Evolutionary conservation across 2,113 vertebrate species (phyloP), one percentile per base, ranked within the genome.

Genomic region (Gallinago jamesoni): DNA sequence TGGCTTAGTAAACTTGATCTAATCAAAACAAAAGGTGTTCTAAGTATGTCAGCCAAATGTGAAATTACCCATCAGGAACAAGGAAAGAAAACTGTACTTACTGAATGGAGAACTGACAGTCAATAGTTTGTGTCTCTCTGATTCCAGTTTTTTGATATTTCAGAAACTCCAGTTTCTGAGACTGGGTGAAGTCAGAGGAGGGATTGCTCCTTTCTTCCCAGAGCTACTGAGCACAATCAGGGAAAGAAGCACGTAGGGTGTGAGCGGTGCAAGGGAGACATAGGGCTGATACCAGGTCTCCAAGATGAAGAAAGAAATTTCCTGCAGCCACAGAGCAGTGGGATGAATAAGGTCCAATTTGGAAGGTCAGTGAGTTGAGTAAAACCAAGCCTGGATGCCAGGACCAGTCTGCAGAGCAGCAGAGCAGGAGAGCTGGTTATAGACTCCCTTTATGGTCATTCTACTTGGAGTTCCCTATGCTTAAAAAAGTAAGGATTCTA

Each of bases 11-110:
- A 92, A 70, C 59, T 86, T 48, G 14, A 56, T 86, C 60, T 77
- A 75, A 86, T 57, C 20, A 70, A 84, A 78, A 81, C 37, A 53
- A 80, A 67, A 60, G 64, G 60, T 83, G 23, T 67, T 93, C 28
- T 63, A 90, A 88, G 24, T 63, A 90, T 86, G 24, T 67, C 63
- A 96, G n/a, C 31, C n/a, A 90, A 80, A 90, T 90, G 47, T 66
- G 88, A 88, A 94, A 79, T n/a, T 63, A 79, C 8, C 27, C 33
- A n/a, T 89, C 43, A 75, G 70, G 52, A 92, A 20, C 8, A 75
- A 75, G 50, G 31, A 50, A 89, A 82, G 28, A 47, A 87, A 92
- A 66, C 41, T 45, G 10, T 6, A 74, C 18, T 35, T 94, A 35
- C 21, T 52, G 67, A 95, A 88, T 14, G 13, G 12, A 85, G 47